Evolutionary conservation across 2,888 invertebrate species (phyloP), one percentile per base, ranked within the genome.

Genomic region (Habrosyne pyritoides): DNA sequence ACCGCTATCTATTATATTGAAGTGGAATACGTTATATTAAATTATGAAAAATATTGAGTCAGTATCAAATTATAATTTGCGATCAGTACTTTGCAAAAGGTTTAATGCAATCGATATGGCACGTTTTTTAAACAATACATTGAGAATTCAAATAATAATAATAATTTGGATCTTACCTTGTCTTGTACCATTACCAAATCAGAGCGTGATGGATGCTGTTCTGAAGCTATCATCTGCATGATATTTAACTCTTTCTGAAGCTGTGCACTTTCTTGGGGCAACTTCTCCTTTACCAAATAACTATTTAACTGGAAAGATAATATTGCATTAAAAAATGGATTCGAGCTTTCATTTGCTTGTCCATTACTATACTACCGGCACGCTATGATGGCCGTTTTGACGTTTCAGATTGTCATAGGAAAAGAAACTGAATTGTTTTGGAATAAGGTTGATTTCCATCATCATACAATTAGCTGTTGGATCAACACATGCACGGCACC

Each of bases 221-320:
- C 95, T 47, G 93, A 91, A 0, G 95, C 93, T 49, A 97, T 95
- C 62, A 91, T 93, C 74, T 95, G 95, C 79, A 97, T 91, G 60
- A 96, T 95, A 60, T 94, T 93, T 36, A 96, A 91, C 69, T 95
- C 95, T 69, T 94, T 94, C 75, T 95, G 94, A 53, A 94, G 87
- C 10, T 87, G 84, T 1, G 91, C 84, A 48, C 95, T 90, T 82
- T 98, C 98, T 69, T 95, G 94, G 0, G 97, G 97, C 53, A 98
- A 81, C 77, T 97, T 96, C 74, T 97, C 97, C 62, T 95, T 95
- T 0, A 95, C 95, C 60, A 98, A 93, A 83, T 96, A 97, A 58
- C 91, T 93, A 77, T 96, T 96, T 42, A 96, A 94, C 86, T 93
- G 66, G 54, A 81, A 81, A 63, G 65, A 59, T 54, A 57, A 36